Conservation (phyloP, 1,140 invertebrate species). For the Rhyacophila brunnea region DNA sequence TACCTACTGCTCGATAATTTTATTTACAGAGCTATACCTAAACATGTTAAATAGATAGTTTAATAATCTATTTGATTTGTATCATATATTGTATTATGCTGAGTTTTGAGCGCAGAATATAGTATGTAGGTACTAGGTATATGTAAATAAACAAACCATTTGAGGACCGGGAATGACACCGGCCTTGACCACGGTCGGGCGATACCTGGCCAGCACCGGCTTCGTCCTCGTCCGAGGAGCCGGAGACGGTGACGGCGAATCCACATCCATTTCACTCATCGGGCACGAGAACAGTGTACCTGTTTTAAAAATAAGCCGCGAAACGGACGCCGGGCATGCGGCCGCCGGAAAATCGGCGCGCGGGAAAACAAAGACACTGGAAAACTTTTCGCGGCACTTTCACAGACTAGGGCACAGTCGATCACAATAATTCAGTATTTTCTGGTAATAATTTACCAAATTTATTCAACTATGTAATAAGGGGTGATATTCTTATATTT, state of each 20-base stretch:
- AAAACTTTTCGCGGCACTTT: background rate
- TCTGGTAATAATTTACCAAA: no score
- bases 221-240: slow-evolving; percentile 14
- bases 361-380: background rate
- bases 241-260: slow-evolving; percentile 11
- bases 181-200: slow-evolving; percentile 26
- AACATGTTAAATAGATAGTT: no score
- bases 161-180: no score
- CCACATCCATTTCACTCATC: slow-evolving; percentile 23
- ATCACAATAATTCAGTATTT: background rate
- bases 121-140: no score
- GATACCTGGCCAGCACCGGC: slow-evolving; percentile 31
- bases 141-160: no score
- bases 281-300: background rate
- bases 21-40: no score
- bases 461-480: no score
- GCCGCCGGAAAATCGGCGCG: background rate
- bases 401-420: background rate
- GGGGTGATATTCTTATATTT: no score
- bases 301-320: background rate
- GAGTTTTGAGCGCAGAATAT: background rate
- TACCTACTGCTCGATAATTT: no score
- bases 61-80: no score
- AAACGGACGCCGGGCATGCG: background rate
- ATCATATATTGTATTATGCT: no score